Evolutionary conservation across 2,888 invertebrate genomes (phyloP).

Genomic region (Galerucella pusilla): DNA sequence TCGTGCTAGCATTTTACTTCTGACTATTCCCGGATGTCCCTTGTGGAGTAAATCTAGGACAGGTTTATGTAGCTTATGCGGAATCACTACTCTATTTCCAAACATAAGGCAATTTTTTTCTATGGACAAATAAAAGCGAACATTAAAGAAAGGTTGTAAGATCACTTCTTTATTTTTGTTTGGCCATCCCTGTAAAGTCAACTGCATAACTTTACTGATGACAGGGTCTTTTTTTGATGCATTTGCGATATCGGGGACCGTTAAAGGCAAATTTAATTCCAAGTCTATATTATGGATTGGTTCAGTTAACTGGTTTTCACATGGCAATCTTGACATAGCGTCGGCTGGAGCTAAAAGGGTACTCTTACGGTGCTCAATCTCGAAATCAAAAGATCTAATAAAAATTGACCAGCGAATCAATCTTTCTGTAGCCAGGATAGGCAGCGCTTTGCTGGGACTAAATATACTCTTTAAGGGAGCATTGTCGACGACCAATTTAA

Average conservation of each 20-base stretch:
- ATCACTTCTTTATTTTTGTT: slow-evolving; percentile 5
- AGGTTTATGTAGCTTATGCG: not conserved
- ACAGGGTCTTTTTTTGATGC: slow-evolving; percentile 3
- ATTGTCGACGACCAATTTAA: slow-evolving; percentile 21
- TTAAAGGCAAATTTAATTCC: not conserved
- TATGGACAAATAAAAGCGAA: slow-evolving; percentile 6
- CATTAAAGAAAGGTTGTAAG: slow-evolving; percentile 6
- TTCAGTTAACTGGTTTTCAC: not conserved
- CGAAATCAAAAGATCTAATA: slow-evolving; percentile 17
- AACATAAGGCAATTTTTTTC: slow-evolving; percentile 12
- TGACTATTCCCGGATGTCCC: slow-evolving; percentile 21
- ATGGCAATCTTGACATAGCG: slow-evolving; percentile 24
- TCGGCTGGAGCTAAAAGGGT: slow-evolving; percentile 10
- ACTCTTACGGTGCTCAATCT: slow-evolving; percentile 21
- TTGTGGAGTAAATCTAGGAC: slow-evolving; percentile 11
- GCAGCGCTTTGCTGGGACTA: slow-evolving; percentile 16
- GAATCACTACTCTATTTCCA: slow-evolving; percentile 19
- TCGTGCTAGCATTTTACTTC: slow-evolving; percentile 21
- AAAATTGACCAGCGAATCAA: slow-evolving; percentile 24
- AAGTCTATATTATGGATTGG: slow-evolving; percentile 11
- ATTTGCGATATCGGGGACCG: slow-evolving; percentile 15
- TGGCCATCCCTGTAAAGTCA: slow-evolving; percentile 20
- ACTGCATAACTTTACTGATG: slow-evolving; percentile 13
- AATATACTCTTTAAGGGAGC: slow-evolving; percentile 22
- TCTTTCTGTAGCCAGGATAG: slow-evolving; percentile 17